Conservation (phyloP, 2,113 vertebrate species). For the Synodontis membranacea region DNA sequence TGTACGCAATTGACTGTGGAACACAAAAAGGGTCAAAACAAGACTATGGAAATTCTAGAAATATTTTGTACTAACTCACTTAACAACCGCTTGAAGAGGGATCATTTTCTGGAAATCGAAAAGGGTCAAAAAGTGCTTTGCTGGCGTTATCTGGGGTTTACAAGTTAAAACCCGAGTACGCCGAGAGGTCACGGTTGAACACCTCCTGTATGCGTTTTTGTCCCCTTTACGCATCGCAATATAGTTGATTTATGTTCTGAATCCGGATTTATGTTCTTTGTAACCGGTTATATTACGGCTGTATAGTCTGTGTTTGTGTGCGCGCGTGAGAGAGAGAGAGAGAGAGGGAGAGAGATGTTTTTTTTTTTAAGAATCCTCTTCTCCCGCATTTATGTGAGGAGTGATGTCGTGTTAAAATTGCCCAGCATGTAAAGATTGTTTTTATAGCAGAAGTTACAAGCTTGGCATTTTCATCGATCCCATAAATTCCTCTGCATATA, state of each 20-base stretch:
- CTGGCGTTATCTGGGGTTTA: not conserved
- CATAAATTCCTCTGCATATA: slow-evolving; percentile 38
- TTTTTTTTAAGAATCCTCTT: not conserved
- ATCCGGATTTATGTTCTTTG: slow-evolving; percentile 13
- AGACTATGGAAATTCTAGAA: not conserved
- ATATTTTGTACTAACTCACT: not conserved
- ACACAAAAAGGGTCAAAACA: not conserved
- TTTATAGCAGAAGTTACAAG: slow-evolving; percentile 24
- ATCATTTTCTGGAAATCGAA: not conserved
- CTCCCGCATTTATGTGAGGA: slow-evolving; percentile 8
- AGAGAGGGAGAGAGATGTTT: too few relatives aligned
- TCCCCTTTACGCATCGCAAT: not conserved
- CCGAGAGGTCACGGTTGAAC: slow-evolving; percentile 30
- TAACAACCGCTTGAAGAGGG: not conserved
- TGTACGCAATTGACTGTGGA: too few relatives aligned
- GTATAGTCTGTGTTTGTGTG: not conserved
- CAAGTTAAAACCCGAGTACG: not conserved
- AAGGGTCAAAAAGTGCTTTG: not conserved
- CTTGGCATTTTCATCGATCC: slow-evolving; percentile 31
- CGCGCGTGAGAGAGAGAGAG: not conserved
- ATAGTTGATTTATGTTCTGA: slow-evolving; percentile 5
- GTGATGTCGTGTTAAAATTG: slow-evolving; percentile 18
- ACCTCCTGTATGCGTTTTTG: slow-evolving; percentile 3
- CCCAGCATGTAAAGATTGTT: not conserved
- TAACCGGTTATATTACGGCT: not conserved